These are phyloP conservation scores for Plagiodera versicolora DNA, from an alignment of 2,888 invertebrate genomes.

Conservation along the genomic window DNA sequence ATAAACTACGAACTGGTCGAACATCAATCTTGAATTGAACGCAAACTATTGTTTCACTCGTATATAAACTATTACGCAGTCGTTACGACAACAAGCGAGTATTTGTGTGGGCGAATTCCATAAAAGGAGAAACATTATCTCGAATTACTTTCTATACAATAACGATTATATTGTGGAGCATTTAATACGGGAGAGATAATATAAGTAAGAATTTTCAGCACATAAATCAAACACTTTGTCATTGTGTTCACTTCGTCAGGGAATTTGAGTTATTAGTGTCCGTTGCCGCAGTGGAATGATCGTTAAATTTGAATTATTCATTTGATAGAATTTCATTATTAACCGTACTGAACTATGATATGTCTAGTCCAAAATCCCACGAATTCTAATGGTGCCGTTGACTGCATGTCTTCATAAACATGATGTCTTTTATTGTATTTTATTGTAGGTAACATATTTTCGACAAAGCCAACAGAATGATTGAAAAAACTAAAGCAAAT, in stretches of 20 bases:
- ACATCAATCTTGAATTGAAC: neutral
- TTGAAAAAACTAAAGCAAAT: no score
- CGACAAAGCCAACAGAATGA: no score
- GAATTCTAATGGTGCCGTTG: no score
- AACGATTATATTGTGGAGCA: neutral
- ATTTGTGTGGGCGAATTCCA: conserved; percentile 6
- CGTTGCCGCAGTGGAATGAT: no score
- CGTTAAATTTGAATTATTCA: no score
- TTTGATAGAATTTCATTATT: no score
- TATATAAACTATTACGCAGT: neutral
- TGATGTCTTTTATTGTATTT: no score
- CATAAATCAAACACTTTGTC: neutral
- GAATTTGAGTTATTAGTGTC: neutral
- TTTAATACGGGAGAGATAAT: neutral
- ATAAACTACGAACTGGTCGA: neutral
- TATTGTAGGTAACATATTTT: no score
- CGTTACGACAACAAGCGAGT: neutral
- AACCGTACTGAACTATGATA: no score
- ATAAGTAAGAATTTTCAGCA: neutral
- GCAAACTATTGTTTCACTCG: neutral
- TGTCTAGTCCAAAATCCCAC: no score
- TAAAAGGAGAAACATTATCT: neutral
- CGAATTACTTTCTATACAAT: conserved; percentile 1
- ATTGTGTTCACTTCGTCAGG: neutral
- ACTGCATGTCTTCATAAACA: no score